Evolutionary conservation across 2,797 vertebrate species (phyloP).

Genomic region (Falco biarmicus): DNA sequence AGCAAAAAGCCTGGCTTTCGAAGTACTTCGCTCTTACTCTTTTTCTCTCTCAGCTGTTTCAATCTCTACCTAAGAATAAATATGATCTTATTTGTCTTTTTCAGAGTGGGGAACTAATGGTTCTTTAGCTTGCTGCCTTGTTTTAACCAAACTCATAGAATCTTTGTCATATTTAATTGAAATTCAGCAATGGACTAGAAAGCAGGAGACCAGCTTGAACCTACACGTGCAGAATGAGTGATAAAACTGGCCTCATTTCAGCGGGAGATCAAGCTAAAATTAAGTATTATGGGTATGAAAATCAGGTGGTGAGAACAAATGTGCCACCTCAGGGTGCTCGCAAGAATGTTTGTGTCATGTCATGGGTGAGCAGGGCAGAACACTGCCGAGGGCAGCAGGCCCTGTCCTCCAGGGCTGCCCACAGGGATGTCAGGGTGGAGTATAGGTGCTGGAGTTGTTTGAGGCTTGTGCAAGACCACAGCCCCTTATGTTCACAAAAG

Average conservation of each 20-base stretch:
- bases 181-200: slow-evolving; percentile 3
- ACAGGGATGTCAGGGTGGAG: not conserved
- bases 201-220: not conserved
- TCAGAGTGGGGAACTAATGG: not conserved
- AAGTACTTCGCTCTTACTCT: not conserved
- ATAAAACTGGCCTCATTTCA: not conserved
- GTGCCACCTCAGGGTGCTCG: not conserved
- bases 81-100: not conserved
- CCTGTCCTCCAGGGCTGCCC: not conserved
- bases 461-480: not conserved
- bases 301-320: not conserved
- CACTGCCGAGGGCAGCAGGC: rapidly evolving
- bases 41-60: not conserved
- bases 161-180: not conserved
- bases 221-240: not conserved
- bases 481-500: not conserved
- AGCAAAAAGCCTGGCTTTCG: not conserved
- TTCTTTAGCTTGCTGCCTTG: not conserved
- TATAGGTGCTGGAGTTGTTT: not conserved
- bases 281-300: not conserved
- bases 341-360: not conserved
- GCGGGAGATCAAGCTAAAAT: not conserved
- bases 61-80: not conserved
- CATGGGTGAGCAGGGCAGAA: rapidly evolving
- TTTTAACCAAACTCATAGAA: not conserved